phyloP scores from a whole-genome alignment of 2,888 invertebrate species.

The Caenorhabditis japonica region DNA sequence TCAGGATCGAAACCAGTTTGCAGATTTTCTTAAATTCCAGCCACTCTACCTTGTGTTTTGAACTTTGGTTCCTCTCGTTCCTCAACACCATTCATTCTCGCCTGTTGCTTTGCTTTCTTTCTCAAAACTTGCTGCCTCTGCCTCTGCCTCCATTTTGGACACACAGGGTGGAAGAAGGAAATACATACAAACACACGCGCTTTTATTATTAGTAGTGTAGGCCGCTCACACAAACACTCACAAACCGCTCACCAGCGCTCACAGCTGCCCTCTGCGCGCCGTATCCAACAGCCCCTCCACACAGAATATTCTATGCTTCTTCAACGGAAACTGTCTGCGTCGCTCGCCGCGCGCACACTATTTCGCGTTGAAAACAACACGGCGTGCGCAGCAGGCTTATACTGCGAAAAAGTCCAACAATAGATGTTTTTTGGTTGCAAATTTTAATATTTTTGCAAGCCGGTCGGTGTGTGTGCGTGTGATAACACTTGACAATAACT shows the following conservation, averaged over 20 bases:
- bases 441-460: no score
- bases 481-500: no score
- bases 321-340: constrained; percentile 12
- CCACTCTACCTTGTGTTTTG: constrained; percentile 16
- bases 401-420: constrained; percentile 8
- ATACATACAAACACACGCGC: constrained; percentile 8
- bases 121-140: no score
- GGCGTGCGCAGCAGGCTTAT: background rate
- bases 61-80: constrained; percentile 14
- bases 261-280: background rate
- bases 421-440: constrained; percentile 1
- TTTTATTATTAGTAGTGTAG: constrained; percentile 20
- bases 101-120: no score
- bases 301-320: constrained; percentile 50
- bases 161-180: constrained; percentile 1
- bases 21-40: no score
- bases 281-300: constrained; percentile 5
- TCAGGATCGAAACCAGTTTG: no score
- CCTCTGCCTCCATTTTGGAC: no score
- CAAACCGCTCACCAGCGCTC: constrained; percentile 18
- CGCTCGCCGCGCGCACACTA: background rate
- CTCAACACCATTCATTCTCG: background rate
- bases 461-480: no score
- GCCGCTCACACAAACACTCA: constrained; percentile 14
- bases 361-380: background rate